Evolutionary conservation across 2,888 invertebrate species (phyloP).

Genomic region (Orthonevra nobilis): DNA sequence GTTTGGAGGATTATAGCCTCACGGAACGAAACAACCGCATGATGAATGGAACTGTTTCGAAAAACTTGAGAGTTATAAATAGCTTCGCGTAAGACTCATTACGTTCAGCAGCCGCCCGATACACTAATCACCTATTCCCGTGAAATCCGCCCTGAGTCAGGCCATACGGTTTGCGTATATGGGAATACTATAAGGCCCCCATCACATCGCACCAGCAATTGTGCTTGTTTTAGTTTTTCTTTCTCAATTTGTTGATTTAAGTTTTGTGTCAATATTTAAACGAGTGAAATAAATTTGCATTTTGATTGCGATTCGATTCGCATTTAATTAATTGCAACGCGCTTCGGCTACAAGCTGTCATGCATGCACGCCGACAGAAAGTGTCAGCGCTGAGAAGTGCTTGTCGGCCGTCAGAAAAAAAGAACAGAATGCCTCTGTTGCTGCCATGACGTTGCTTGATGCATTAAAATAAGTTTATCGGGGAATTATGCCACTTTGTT

Average conservation of each 20-base stretch:
- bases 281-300: slow-evolving; percentile 44
- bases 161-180: background rate
- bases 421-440: too few species aligned
- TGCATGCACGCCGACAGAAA: slow-evolving; percentile 28
- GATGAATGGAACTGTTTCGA: background rate
- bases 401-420: background rate
- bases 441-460: slow-evolving; percentile 34
- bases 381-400: slow-evolving; percentile 24
- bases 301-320: slow-evolving; percentile 29
- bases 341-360: too few species aligned
- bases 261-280: slow-evolving; percentile 38
- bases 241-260: slow-evolving; percentile 38
- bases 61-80: slow-evolving; percentile 2
- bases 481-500: background rate
- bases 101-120: background rate
- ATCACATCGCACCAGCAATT: slow-evolving; percentile 25
- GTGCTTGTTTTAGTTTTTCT: slow-evolving; percentile 30
- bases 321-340: slow-evolving; percentile 22
- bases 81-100: background rate
- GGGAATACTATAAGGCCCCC: slow-evolving; percentile 11
- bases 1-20: too few species aligned
- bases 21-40: background rate
- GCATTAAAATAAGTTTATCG: slow-evolving; percentile 40
- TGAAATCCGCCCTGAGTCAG: slow-evolving; percentile 34
- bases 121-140: slow-evolving; percentile 8